Evolutionary conservation across 2,113 vertebrate genomes (phyloP).

Genomic region (Hypanus sabinus): DNA sequence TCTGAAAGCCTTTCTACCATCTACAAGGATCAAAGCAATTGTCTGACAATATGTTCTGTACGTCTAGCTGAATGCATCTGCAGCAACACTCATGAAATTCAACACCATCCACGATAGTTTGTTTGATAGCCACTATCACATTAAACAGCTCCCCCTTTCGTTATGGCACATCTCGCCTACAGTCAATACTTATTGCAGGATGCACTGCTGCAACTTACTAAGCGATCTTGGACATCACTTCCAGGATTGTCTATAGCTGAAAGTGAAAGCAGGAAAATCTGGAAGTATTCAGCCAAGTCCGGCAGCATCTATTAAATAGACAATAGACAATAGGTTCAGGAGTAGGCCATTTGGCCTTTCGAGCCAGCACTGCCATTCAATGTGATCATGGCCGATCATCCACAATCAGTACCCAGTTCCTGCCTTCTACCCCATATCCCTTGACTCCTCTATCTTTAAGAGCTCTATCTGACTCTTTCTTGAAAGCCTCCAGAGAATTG

Average conservation of each 20-base stretch:
- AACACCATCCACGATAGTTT: neutral
- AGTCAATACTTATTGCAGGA: neutral
- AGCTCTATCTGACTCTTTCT: too few species aligned
- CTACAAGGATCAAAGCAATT: neutral
- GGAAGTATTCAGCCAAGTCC: too few species aligned
- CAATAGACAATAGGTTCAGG: too few species aligned
- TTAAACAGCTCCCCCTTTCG: neutral
- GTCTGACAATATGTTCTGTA: neutral
- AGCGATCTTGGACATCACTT: neutral
- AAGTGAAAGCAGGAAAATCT: too few species aligned
- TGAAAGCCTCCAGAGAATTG: too few species aligned
- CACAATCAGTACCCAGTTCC: too few species aligned
- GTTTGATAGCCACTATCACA: neutral
- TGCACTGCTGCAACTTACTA: neutral
- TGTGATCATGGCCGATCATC: too few species aligned
- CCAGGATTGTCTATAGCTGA: neutral
- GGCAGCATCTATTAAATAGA: too few species aligned
- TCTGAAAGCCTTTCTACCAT: neutral
- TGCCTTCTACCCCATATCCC: too few species aligned
- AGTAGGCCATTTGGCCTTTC: too few species aligned
- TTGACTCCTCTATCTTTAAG: too few species aligned
- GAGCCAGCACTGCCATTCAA: too few species aligned
- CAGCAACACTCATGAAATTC: neutral
- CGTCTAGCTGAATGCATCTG: neutral
- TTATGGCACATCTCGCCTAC: neutral